Conservation (phyloP, 64 coral and sea anemone genomes). For the Pocillopora verrucosa region DNA sequence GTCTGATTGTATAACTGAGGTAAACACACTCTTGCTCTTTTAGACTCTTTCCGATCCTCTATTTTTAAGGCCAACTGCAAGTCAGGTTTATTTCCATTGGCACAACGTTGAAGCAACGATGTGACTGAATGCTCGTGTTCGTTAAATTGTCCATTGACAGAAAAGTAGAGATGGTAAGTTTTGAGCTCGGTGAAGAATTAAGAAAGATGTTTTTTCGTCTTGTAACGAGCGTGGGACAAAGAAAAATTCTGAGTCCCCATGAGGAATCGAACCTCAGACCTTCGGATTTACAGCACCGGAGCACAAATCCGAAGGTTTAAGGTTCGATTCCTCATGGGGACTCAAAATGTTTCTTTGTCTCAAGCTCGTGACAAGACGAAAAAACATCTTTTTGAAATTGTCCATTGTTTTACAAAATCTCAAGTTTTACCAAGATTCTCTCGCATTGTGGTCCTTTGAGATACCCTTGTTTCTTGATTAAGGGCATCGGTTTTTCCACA, state of each 20-base stretch:
- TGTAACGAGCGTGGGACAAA: too few relatives aligned
- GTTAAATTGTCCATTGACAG: neutral
- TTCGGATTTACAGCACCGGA: too few relatives aligned
- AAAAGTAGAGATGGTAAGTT: too few relatives aligned
- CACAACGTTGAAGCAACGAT: neutral
- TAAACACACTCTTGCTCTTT: neutral
- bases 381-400: neutral
- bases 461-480: neutral
- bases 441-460: neutral
- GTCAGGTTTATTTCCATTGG: neutral
- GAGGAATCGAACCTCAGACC: too few relatives aligned
- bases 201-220: too few relatives aligned
- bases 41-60: neutral
- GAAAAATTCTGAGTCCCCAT: too few relatives aligned
- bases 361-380: too few relatives aligned
- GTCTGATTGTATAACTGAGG: neutral
- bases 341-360: too few relatives aligned
- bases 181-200: too few relatives aligned
- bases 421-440: neutral
- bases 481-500: neutral
- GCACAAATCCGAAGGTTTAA: too few relatives aligned
- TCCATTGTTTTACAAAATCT: neutral
- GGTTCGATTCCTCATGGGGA: too few relatives aligned
- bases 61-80: neutral
- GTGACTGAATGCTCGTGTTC: neutral